Evolutionary conservation across 1,140 invertebrate genomes (phyloP), one percentile per base, ranked within the genome.

Genomic region (Venturia canescens): DNA sequence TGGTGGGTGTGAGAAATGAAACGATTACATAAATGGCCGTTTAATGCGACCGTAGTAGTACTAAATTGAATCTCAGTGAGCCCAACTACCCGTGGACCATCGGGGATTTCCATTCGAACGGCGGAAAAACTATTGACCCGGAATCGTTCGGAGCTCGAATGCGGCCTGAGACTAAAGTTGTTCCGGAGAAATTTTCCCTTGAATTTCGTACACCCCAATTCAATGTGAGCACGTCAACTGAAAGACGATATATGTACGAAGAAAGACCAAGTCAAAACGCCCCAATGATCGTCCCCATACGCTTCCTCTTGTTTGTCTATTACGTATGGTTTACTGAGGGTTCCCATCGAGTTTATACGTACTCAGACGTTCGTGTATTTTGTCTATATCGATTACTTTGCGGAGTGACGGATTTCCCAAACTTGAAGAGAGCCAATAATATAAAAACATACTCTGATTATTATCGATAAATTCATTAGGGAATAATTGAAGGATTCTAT

Each of bases 31-130:
- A 78, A 85, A 85, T 80, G 81, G 72, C 23, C 82, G 85, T 86
- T 87, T 86, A 89, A 88, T 85, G 83, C 84, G 80, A 78, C 83
- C 57, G 21, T 83, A 75, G 50, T 75, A 34, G 74, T 74, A 78
- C 85, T 82, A 89, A 89, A 90, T 90, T 88, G 88, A 90, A 89
- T 90, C 88, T 86, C 85, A 83, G 85, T 83, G 84, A 86, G 80
- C 83, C 83, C 86, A 84, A 86, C 80, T 85, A 88, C 84, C 83
- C 81, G 83, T 82, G 82, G 80, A 82, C 80, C 80, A 82, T 69
- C 71, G 79, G 81, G 81, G 85, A 83, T 29, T 60, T 75, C 50
- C 38, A 11, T 16, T 1, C 13, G 34, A 31, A 76, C 60, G n/a
- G 3, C 26, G 27, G 83, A 27, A 63, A 80, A 88, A 86, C 26